Conservation (phyloP, 2,888 invertebrate genomes). For the Callimorpha dominula region DNA sequence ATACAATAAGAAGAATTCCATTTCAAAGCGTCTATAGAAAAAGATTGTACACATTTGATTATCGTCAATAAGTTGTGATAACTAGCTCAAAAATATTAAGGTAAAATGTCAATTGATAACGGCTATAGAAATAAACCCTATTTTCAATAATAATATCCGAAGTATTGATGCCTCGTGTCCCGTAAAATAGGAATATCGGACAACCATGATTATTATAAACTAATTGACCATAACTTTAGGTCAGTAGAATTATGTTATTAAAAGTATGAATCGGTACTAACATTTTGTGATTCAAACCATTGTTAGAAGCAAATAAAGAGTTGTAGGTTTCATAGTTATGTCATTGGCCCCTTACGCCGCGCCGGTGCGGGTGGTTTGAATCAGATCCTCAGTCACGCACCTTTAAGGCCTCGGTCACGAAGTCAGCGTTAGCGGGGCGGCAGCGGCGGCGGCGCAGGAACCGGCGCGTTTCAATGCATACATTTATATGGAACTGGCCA, state of each 20-base stretch:
- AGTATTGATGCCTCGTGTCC: background rate
- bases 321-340: too few relatives aligned
- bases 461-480: too few relatives aligned
- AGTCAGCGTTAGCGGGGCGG: too few relatives aligned
- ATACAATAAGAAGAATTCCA: background rate
- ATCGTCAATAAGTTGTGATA: background rate
- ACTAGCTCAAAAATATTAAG: background rate
- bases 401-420: too few relatives aligned
- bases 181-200: background rate
- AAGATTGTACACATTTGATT: background rate
- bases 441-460: too few relatives aligned
- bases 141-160: constrained; percentile 1
- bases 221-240: constrained; percentile 7
- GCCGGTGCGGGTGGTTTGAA: too few relatives aligned
- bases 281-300: background rate
- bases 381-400: too few relatives aligned
- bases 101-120: background rate
- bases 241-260: background rate
- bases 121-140: background rate
- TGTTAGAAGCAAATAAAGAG: background rate
- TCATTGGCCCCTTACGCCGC: too few relatives aligned
- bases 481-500: too few relatives aligned
- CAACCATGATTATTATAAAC: background rate
- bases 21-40: background rate
- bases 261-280: background rate